Conservation (phyloP, 2,888 invertebrate species). For the Drosophila glabriapex region DNA sequence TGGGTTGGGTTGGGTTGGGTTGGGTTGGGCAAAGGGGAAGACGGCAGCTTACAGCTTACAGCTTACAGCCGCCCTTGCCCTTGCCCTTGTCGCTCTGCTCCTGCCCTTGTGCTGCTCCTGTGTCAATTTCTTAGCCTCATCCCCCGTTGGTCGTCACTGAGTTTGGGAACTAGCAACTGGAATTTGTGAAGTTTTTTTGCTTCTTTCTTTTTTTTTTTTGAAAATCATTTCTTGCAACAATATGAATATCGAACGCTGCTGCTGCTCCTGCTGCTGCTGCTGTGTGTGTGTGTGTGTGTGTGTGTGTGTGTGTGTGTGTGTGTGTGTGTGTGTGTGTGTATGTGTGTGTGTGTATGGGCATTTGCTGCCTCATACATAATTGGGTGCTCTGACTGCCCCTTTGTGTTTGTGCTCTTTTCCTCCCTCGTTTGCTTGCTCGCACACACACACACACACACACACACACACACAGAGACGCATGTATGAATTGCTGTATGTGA, state of each 20-base stretch:
- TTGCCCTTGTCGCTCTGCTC: constrained; percentile 17
- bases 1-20: not conserved
- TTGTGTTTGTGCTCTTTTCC: constrained; percentile 13
- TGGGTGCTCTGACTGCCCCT: constrained; percentile 18
- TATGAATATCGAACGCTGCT: constrained; percentile 26
- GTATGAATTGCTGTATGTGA: constrained; percentile 3
- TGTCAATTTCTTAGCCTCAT: constrained; percentile 7
- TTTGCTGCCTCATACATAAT: constrained; percentile 9
- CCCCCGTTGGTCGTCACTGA: constrained; percentile 20
- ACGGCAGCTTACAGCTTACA: constrained; percentile 20
- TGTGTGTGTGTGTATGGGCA: constrained; percentile 8
- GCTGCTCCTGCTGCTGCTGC: constrained; percentile 1
- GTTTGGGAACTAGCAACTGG: constrained; percentile 5
- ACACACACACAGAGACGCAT: constrained; percentile 17
- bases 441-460: not conserved
- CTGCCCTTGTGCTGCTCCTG: not conserved
- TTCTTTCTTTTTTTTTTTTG: not conserved
- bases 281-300: constrained; percentile 3
- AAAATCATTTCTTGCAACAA: constrained; percentile 18
- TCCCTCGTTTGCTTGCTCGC: constrained; percentile 5
- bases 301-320: not conserved
- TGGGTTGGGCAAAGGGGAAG: constrained; percentile 8
- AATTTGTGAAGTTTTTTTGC: constrained; percentile 7
- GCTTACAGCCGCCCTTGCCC: constrained; percentile 32
- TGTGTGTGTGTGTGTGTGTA: constrained; percentile 7